Percentiles rank a stretch among this genome's conserved stretches.
Conservation (phyloP, 2,888 invertebrate genomes). For the Notodonta ziczac region DNA sequence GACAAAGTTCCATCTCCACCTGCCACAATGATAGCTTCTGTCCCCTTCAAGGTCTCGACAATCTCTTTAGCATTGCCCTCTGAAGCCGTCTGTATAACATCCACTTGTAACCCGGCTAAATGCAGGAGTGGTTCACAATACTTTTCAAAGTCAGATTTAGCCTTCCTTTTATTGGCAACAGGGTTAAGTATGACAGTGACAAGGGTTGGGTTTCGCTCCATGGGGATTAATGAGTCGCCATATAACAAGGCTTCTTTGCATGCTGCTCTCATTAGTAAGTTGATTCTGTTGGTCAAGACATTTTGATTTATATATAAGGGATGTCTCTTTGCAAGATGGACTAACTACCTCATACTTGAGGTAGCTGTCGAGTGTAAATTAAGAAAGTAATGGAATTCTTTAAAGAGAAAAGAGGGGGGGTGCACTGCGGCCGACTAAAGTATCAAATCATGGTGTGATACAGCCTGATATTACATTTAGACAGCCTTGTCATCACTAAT, state of each 20-base stretch:
- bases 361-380: too few species aligned
- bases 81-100: conserved; percentile 90
- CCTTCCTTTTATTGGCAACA: conserved; percentile 91
- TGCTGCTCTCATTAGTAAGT: conserved; percentile 90
- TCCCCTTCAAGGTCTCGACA: conserved; percentile 89
- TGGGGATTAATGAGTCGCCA: conserved; percentile 87
- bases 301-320: conserved; percentile 3
- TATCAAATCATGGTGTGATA: too few species aligned
- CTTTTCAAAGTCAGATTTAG: conserved; percentile 90
- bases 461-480: too few species aligned
- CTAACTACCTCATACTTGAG: too few species aligned
- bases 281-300: conserved; percentile 83
- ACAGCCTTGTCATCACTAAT: too few species aligned
- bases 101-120: conserved; percentile 91
- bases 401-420: too few species aligned
- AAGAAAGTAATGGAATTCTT: too few species aligned
- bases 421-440: too few species aligned
- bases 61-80: conserved; percentile 95
- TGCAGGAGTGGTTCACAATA: conserved; percentile 97
- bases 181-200: conserved; percentile 96
- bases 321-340: too few species aligned
- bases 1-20: conserved; percentile 98
- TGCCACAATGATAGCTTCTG: conserved; percentile 95
- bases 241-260: conserved; percentile 90
- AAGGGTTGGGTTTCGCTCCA: conserved; percentile 86